These are phyloP conservation scores for Ahaetulla prasina DNA, from an alignment of 2,113 vertebrate species.

Conservation along the genomic window DNA sequence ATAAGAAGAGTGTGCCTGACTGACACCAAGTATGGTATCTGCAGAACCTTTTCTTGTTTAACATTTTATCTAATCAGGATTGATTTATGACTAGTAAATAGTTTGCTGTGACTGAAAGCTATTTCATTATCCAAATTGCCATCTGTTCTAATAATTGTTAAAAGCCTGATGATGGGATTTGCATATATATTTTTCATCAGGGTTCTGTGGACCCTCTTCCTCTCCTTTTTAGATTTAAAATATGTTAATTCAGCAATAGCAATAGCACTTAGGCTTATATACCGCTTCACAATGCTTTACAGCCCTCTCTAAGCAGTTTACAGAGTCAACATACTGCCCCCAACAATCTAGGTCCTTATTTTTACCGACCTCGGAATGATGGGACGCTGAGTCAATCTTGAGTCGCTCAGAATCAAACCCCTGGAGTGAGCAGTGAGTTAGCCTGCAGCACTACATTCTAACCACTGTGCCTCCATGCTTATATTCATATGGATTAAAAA, in stretches of 20 bases:
- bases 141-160: slow-evolving; percentile 1
- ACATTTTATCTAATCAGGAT: background rate
- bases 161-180: background rate
- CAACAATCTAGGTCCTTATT: no score
- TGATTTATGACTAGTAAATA: background rate
- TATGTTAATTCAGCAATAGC: background rate
- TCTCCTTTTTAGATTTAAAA: background rate
- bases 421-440: no score
- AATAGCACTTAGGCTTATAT: background rate
- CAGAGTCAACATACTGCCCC: no score
- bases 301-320: no score
- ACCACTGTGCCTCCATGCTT: background rate
- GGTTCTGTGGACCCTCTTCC: background rate
- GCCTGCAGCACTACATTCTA: no score
- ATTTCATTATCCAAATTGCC: slow-evolving; percentile 21
- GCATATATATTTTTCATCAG: background rate
- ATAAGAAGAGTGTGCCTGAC: background rate
- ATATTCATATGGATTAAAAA: background rate
- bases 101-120: background rate
- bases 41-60: background rate
- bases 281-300: no score
- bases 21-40: background rate
- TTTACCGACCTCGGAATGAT: no score
- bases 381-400: no score
- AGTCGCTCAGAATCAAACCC: no score